Conservation (phyloP, 2,797 vertebrate species). For the Chelonia mydas region DNA sequence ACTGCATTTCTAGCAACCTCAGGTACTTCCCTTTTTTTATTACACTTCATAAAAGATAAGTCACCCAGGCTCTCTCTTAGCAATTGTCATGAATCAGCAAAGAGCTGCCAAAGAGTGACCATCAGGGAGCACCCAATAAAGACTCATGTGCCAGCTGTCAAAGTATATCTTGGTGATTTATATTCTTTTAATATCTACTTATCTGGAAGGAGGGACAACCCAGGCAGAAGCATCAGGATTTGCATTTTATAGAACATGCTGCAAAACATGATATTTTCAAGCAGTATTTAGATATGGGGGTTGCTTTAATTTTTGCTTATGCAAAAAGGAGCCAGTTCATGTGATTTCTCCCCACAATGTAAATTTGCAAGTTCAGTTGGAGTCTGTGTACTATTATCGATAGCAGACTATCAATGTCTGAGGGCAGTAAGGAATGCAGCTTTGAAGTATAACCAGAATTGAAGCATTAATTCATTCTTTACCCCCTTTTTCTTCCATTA, state of each 20-base stretch:
- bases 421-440: neutral
- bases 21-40: constrained; percentile 70
- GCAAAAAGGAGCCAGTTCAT: neutral
- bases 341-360: constrained; percentile 36
- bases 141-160: constrained; percentile 68
- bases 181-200: constrained; percentile 52
- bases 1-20: constrained; percentile 67
- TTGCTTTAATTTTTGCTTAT: constrained; percentile 27
- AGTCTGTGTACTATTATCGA: neutral
- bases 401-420: neutral
- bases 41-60: constrained; percentile 74
- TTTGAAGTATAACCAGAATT: neutral
- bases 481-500: neutral
- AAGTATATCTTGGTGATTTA: constrained; percentile 71
- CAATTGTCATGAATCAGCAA: constrained; percentile 81
- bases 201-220: constrained; percentile 17
- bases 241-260: constrained; percentile 58
- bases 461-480: neutral
- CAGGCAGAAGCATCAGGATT: constrained; percentile 43
- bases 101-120: constrained; percentile 71
- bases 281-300: constrained; percentile 15
- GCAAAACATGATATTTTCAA: constrained; percentile 36
- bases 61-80: constrained; percentile 77
- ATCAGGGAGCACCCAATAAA: constrained; percentile 53
- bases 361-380: constrained; percentile 50